Evolutionary conservation across 2,113 vertebrate genomes (phyloP).

Genomic region (Glaucomys volans): DNA sequence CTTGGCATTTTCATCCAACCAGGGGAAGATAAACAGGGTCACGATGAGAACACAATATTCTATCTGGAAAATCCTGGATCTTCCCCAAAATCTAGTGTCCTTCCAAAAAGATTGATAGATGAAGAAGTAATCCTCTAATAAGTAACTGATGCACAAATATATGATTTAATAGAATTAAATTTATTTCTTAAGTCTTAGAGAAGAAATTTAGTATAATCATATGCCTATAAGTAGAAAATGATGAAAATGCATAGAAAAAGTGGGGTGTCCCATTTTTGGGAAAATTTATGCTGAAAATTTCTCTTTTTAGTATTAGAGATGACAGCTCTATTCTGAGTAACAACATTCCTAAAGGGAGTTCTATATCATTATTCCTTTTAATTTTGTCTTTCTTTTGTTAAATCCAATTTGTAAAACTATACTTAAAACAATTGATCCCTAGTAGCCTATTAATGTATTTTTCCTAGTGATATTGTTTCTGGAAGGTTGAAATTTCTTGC

Average conservation of each 20-base stretch:
- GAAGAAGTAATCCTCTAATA: slow-evolving; percentile 68
- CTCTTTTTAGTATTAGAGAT: not conserved
- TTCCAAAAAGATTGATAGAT: slow-evolving; percentile 23
- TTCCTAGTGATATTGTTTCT: not conserved
- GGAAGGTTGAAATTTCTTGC: not conserved
- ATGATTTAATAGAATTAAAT: slow-evolving; percentile 59
- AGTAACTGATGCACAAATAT: not conserved
- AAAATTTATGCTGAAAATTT: not conserved
- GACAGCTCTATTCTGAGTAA: not conserved
- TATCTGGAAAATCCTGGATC: slow-evolving; percentile 62
- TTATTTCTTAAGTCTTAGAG: slow-evolving; percentile 10
- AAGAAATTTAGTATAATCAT: not conserved
- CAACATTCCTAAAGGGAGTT: not conserved
- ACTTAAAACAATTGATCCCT: not conserved
- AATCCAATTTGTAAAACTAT: not conserved
- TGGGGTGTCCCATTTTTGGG: not conserved
- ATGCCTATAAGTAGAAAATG: not conserved
- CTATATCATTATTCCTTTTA: not conserved
- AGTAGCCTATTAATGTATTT: not conserved
- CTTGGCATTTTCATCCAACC: slow-evolving; percentile 53
- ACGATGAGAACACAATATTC: slow-evolving; percentile 16
- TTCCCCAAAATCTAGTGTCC: slow-evolving; percentile 52
- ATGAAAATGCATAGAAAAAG: not conserved
- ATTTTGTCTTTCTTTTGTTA: not conserved
- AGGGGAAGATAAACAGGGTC: slow-evolving; percentile 54